phyloP scores from a whole-genome alignment of 1,140 invertebrate species.

The Pissodes strobi region DNA sequence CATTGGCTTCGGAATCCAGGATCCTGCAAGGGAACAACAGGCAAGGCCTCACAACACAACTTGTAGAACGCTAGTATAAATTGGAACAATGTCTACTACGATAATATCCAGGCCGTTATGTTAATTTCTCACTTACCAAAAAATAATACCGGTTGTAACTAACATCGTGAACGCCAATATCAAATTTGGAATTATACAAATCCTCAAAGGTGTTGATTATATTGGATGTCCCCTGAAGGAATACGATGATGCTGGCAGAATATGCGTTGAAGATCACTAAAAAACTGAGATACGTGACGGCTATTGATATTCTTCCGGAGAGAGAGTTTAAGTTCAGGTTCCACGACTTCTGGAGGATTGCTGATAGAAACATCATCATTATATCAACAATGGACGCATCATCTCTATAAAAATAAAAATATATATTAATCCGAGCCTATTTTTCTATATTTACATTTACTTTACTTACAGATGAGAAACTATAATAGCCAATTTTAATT shows the following conservation, averaged over 20 bases:
- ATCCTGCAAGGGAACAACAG: too few species aligned
- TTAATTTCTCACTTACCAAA: constrained; percentile 43
- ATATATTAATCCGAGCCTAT: too few species aligned
- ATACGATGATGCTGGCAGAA: constrained; percentile 54
- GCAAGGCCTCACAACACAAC: too few species aligned
- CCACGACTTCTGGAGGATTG: constrained; percentile 2
- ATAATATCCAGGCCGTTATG: too few species aligned
- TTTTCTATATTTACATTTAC: too few species aligned
- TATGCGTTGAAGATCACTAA: constrained; percentile 55
- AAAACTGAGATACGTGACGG: constrained; percentile 26
- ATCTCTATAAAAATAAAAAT: too few species aligned
- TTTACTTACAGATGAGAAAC: too few species aligned
- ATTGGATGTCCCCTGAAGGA: constrained; percentile 19
- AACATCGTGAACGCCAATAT: constrained; percentile 29
- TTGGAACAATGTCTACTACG: too few species aligned
- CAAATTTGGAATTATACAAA: constrained; percentile 28
- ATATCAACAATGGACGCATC: background rate
- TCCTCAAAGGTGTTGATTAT: constrained; percentile 21
- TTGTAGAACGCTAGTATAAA: too few species aligned
- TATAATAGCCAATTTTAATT: too few species aligned
- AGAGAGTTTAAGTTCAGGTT: background rate
- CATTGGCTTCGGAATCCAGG: too few species aligned
- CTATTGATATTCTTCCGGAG: constrained; percentile 11
- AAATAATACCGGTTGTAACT: constrained; percentile 37
- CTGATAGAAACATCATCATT: background rate